A percentile compares a stretch with the other conserved stretches of the same genome.
These are phyloP conservation scores for Corvus moneduloides DNA, from an alignment of 2,113 vertebrate species.

Conservation along the genomic window DNA sequence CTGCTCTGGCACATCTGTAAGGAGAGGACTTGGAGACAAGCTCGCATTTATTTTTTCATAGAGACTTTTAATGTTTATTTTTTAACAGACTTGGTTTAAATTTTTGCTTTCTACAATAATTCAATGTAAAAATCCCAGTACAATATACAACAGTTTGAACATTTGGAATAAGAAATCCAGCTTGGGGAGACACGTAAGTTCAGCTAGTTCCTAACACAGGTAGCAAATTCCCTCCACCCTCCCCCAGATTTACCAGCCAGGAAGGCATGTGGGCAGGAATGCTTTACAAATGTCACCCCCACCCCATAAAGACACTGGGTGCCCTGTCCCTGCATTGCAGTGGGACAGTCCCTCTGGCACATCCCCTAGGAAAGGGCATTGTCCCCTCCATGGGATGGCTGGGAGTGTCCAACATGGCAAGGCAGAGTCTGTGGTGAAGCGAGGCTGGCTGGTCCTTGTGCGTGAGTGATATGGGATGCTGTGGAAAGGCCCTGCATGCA, in stretches of 20 bases:
- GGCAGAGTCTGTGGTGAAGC: neutral
- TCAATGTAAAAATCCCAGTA: conserved; percentile 65
- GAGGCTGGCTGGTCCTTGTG: neutral
- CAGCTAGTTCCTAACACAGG: conserved; percentile 54
- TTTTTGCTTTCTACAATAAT: conserved; percentile 66
- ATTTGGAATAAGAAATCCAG: conserved; percentile 60
- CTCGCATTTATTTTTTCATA: neutral
- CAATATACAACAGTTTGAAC: conserved; percentile 58
- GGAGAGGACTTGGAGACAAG: neutral
- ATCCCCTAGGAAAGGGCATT: neutral
- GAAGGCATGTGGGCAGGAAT: conserved; percentile 19
- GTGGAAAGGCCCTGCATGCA: neutral
- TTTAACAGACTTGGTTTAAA: conserved; percentile 55
- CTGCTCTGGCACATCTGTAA: neutral
- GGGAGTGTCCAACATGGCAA: neutral
- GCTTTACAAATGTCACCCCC: neutral
- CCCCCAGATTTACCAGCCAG: conserved; percentile 14
- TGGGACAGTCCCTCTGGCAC: neutral
- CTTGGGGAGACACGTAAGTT: neutral
- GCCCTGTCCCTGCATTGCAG: neutral
- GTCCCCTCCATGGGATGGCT: neutral
- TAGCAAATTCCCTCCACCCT: conserved; percentile 13
- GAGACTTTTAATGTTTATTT: conserved; percentile 54
- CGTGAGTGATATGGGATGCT: neutral
- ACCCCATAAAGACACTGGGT: neutral